Evolutionary conservation across 2,113 vertebrate genomes (phyloP).

Genomic region (Elanus axillaris): DNA sequence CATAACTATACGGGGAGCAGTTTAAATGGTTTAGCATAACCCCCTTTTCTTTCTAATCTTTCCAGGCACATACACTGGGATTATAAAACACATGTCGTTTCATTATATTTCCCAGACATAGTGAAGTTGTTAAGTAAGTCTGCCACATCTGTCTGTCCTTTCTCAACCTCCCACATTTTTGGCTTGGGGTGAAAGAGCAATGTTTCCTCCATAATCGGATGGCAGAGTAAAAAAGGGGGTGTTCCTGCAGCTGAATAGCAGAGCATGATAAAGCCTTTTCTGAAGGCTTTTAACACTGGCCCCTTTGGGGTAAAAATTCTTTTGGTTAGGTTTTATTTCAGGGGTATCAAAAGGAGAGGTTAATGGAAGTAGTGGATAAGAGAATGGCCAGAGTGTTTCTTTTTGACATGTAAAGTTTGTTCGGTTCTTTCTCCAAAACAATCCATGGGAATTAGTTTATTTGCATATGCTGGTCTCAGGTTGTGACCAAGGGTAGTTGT

Average conservation of each 20-base stretch:
- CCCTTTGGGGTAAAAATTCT: neutral
- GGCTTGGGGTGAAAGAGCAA: neutral
- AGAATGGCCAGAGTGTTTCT: neutral
- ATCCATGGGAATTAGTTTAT: neutral
- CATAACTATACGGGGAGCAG: neutral
- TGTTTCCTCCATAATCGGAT: neutral
- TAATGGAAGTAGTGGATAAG: neutral
- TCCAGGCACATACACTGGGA: neutral
- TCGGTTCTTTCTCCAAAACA: neutral
- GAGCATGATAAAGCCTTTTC: neutral
- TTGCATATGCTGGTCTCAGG: neutral
- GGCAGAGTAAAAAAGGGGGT: neutral
- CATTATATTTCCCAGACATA: neutral
- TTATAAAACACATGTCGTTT: neutral
- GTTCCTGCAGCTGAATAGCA: neutral
- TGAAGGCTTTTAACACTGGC: neutral
- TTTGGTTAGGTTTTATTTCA: neutral
- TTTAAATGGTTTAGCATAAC: neutral
- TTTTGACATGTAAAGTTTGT: neutral
- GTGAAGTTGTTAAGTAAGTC: neutral
- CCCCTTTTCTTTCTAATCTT: neutral
- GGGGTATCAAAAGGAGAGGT: neutral
- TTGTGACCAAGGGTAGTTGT: neutral
- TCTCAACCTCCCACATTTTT: conserved; percentile 6
- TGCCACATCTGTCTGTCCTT: conserved; percentile 34